Evolutionary conservation across 2,888 invertebrate species (phyloP).

Genomic region (Clitarchus hookeri): DNA sequence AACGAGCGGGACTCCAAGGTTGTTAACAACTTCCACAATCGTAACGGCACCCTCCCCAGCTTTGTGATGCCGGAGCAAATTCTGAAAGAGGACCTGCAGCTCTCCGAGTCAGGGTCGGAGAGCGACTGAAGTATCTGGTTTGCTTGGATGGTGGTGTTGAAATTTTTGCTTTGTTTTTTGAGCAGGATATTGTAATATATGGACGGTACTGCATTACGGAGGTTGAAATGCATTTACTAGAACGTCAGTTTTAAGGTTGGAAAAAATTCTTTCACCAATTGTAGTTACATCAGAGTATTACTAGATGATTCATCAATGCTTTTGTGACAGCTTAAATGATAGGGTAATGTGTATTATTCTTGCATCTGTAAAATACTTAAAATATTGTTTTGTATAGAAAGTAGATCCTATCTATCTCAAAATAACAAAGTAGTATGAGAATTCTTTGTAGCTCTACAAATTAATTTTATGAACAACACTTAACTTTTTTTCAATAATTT

Average conservation of each 20-base stretch:
- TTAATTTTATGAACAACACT: background rate
- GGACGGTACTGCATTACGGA: background rate
- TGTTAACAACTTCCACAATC: slow-evolving; percentile 48
- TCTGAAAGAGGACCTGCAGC: slow-evolving; percentile 81
- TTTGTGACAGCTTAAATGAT: background rate
- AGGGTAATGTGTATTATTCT: background rate
- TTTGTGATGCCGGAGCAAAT: slow-evolving; percentile 64
- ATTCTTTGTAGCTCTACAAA: background rate
- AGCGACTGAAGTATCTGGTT: slow-evolving; percentile 60
- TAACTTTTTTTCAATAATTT: background rate
- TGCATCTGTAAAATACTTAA: background rate
- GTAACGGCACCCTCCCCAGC: slow-evolving; percentile 51
- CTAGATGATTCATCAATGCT: background rate
- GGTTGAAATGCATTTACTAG: background rate
- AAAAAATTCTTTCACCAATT: background rate
- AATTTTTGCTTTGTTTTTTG: too few relatives aligned
- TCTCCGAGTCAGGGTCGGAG: slow-evolving; percentile 85
- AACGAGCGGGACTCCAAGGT: slow-evolving; percentile 59
- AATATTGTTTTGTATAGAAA: background rate
- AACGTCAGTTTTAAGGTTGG: background rate
- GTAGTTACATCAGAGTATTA: background rate
- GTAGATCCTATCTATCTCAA: background rate
- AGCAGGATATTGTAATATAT: background rate
- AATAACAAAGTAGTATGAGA: background rate
- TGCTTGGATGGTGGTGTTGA: too few relatives aligned